A percentile compares a stretch with the other conserved stretches of the same genome.
These are phyloP conservation scores for Thymelicus acteon DNA, from an alignment of 2,888 invertebrate species.

Conservation along the genomic window DNA sequence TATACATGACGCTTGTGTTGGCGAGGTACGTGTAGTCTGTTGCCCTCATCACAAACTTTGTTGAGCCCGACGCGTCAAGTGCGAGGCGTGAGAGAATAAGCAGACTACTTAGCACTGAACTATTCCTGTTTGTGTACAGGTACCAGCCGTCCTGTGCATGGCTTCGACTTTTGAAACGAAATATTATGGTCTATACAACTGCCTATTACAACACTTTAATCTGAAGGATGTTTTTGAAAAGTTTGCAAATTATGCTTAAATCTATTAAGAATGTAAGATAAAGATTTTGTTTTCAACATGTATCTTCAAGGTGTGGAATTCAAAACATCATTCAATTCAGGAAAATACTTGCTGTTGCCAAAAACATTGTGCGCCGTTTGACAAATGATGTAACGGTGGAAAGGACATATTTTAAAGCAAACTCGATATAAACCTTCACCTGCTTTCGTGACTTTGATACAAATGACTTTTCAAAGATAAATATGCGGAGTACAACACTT, in stretches of 20 bases:
- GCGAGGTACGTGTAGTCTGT: slow-evolving; percentile 61
- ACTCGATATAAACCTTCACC: slow-evolving; percentile 56
- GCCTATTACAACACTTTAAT: neutral
- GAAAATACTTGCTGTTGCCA: slow-evolving; percentile 37
- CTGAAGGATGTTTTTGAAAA: neutral
- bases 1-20: slow-evolving; percentile 69
- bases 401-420: slow-evolving; percentile 28
- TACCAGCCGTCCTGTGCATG: slow-evolving; percentile 57
- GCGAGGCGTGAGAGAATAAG: slow-evolving; percentile 65
- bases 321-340: slow-evolving; percentile 42
- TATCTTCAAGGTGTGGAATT: slow-evolving; percentile 19
- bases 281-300: slow-evolving; percentile 8
- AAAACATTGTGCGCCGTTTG: slow-evolving; percentile 40
- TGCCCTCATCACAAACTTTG: slow-evolving; percentile 65
- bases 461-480: slow-evolving; percentile 16
- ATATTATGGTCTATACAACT: slow-evolving; percentile 11
- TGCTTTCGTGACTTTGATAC: slow-evolving; percentile 62
- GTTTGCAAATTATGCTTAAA: neutral
- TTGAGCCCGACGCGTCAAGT: slow-evolving; percentile 57
- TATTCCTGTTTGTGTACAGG: slow-evolving; percentile 68
- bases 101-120: slow-evolving; percentile 61
- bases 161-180: slow-evolving; percentile 49
- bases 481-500: neutral
- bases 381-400: slow-evolving; percentile 43
- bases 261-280: neutral